phyloP scores from a whole-genome alignment of 2,113 vertebrate genomes.

The Rhabdomys dilectus region DNA sequence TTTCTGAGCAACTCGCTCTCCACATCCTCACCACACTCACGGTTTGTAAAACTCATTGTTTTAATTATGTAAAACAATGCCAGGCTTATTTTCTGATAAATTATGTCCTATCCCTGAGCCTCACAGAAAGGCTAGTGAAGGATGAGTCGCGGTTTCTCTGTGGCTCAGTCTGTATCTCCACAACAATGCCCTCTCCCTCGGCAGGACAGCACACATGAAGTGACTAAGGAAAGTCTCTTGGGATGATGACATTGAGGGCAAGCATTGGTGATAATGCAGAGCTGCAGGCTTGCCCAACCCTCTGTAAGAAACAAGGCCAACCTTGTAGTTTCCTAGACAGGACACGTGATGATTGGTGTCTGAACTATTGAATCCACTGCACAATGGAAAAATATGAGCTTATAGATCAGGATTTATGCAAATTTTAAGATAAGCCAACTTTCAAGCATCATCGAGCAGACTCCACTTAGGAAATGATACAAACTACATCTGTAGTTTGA shows the following conservation, averaged over 20 bases:
- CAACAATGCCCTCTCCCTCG: not conserved
- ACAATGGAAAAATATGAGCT: not conserved
- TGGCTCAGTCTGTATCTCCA: not conserved
- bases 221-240: not conserved
- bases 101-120: not conserved
- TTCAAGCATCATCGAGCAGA: not conserved
- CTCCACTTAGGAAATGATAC: not conserved
- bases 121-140: not conserved
- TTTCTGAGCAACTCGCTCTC: not conserved
- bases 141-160: not conserved
- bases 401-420: not conserved
- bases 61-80: not conserved
- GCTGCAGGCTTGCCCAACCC: not conserved
- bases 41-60: too few species aligned
- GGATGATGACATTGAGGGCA: not conserved
- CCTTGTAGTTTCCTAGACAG: not conserved
- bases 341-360: not conserved
- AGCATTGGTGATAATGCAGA: not conserved
- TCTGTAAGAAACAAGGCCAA: not conserved
- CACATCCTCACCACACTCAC: not conserved
- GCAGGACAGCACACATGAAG: not conserved
- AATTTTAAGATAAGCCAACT: slow-evolving; percentile 37
- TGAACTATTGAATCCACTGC: slow-evolving; percentile 39
- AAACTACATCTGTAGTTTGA: slow-evolving; percentile 3
- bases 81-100: not conserved